Percentiles rank a stretch among this genome's conserved stretches.
These are phyloP conservation scores for Anniella stebbinsi DNA, from an alignment of 2,797 vertebrate genomes.

Conservation along the genomic window DNA sequence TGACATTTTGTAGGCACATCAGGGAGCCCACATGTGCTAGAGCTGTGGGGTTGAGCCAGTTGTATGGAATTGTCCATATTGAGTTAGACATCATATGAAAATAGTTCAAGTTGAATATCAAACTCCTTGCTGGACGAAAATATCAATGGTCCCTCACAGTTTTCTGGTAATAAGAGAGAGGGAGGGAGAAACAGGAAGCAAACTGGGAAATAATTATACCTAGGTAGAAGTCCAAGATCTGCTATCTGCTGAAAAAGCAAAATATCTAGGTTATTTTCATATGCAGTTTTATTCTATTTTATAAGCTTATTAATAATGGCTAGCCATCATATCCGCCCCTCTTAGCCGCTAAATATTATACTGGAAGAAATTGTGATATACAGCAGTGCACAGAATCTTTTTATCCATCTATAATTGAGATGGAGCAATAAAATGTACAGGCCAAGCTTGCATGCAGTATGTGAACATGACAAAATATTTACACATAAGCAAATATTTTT, in stretches of 20 bases:
- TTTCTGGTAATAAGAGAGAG: background rate
- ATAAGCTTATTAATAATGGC: background rate
- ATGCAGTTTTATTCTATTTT: background rate
- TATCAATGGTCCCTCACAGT: too few species aligned
- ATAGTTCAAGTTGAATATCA: background rate
- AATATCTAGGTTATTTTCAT: background rate
- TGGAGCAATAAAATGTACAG: background rate
- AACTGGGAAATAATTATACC: too few species aligned
- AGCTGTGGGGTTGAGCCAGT: background rate
- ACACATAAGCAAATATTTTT: slow-evolving; percentile 21
- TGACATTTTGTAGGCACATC: background rate
- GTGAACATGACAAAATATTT: background rate
- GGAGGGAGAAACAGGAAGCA: background rate
- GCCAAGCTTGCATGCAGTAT: background rate
- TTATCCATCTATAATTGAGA: background rate
- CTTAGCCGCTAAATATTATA: background rate
- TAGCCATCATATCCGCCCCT: background rate
- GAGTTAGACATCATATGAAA: background rate
- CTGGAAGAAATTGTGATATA: background rate
- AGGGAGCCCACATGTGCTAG: too few species aligned
- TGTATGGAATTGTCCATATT: background rate
- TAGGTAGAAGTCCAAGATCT: background rate
- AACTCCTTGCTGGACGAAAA: background rate
- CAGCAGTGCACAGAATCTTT: background rate
- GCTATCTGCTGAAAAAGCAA: background rate